Base-by-base conservation (phyloP, 1,140 invertebrate species). In the Meteorus sp. region DNA sequence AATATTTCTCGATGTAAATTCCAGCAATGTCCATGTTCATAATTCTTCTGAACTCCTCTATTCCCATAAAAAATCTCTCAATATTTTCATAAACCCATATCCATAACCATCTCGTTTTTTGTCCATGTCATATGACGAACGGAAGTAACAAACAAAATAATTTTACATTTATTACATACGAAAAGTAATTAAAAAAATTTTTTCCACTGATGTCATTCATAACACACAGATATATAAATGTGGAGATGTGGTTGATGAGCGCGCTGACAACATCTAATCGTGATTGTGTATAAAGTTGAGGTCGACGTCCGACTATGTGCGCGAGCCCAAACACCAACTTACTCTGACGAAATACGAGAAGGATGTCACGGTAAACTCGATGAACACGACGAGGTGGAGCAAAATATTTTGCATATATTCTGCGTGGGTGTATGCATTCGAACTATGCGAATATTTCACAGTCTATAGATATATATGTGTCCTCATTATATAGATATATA, bases 391-490 rank as follows among this genome's bases (percentile, higher is more conserved):
- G 41, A 47, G 45, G 29, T 20, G 9, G 13, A 31, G 27, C 22
- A 58, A 57, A 58, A 58, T 58, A 39, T 50, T 58, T 58, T 50
- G 44, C 44, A 58, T 50, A 39, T 39, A 19, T 17, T 19, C 15
- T n/a, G n/a, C 25, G 17, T 43, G 11, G 29, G 13, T 56, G 22
- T 23, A 44, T 45, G 22, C 20, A 45, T 45, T 19, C 15, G 20
- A 23, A 20, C n/a, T 33, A 45, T 22, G 43, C 17, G 3, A 6
- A 8, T 48, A 23, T 39, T 15, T 39, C n/a, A 39, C 17, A 3
- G 13, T 39, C 17, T 39, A 2, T 39, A 13, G 13, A 13, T n/a
- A 39, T n/a, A 39, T 39, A 3, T 39, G 6, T 15, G 8, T 15
- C 5, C 17, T 15, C n/a, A 33, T 39, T 5, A 39, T 4, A n/a